Percentiles rank a stretch among this genome's conserved stretches.
Evolutionary conservation across 2,797 vertebrate genomes (phyloP).

Genomic region (Pangasius djambal): DNA sequence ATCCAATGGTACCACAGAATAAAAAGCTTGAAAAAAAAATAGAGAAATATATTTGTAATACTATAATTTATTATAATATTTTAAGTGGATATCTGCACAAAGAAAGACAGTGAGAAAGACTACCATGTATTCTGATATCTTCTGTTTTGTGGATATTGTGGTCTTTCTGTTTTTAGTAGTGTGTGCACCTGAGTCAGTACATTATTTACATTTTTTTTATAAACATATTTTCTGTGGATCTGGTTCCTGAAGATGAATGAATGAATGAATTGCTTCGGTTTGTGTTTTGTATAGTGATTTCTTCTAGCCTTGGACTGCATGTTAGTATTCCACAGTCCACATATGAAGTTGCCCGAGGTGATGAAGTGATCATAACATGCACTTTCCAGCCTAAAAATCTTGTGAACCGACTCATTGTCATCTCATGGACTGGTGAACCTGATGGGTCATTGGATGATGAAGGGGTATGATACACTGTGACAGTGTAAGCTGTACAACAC

Average conservation of each 20-base stretch:
- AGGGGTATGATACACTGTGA: slow-evolving; percentile 59
- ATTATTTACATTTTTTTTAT: neutral
- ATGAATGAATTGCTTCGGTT: neutral
- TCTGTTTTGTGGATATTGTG: neutral
- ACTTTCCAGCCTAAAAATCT: slow-evolving; percentile 63
- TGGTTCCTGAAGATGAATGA: neutral
- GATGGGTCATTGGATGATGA: slow-evolving; percentile 34
- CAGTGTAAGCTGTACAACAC: neutral
- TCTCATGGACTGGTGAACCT: slow-evolving; percentile 64
- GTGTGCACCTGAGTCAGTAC: neutral
- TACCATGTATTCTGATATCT: too few species aligned
- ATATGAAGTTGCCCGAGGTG: slow-evolving; percentile 68
- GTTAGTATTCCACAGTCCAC: slow-evolving; percentile 65
- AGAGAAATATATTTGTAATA: neutral
- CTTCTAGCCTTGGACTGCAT: slow-evolving; percentile 61
- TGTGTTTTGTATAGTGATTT: slow-evolving; percentile 63
- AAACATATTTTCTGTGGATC: neutral
- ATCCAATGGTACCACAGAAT: neutral
- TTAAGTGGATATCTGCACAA: neutral
- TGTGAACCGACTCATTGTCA: neutral
- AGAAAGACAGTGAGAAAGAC: neutral
- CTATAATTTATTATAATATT: neutral
- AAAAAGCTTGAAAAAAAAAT: neutral
- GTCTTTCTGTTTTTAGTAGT: neutral
- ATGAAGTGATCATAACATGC: slow-evolving; percentile 68